Percentiles rank a stretch among this genome's conserved stretches.
phyloP scores from a whole-genome alignment of 2,113 vertebrate species.

The Serinus canaria region DNA sequence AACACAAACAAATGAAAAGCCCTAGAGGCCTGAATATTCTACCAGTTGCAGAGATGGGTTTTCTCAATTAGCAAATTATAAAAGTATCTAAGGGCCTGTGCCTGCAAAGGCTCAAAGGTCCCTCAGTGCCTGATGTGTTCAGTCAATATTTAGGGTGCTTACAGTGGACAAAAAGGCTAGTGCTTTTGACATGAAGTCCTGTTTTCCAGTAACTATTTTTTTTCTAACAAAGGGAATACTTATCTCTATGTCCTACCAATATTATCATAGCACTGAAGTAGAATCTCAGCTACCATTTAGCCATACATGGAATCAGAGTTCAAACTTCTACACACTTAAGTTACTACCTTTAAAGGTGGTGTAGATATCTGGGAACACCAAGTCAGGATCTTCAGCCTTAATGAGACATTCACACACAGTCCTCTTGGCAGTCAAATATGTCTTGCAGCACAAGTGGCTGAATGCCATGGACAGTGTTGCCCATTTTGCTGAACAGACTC shows the following conservation, averaged over 20 bases:
- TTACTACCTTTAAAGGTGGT: not conserved
- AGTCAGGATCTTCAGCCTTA: not conserved
- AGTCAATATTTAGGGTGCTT: not conserved
- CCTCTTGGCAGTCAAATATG: not conserved
- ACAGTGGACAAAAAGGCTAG: not conserved
- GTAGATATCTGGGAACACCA: rapidly evolving
- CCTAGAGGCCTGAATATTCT: not conserved
- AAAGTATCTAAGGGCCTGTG: not conserved
- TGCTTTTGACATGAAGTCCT: not conserved
- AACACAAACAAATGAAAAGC: not conserved
- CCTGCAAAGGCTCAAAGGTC: not conserved
- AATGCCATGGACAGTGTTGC: not conserved
- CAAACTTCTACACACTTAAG: not conserved
- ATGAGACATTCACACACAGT: not conserved
- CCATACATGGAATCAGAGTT: not conserved
- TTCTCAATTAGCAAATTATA: not conserved
- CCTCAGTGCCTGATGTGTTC: not conserved
- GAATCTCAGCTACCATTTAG: not conserved
- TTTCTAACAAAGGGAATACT: not conserved
- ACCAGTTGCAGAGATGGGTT: not conserved
- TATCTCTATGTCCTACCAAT: not conserved
- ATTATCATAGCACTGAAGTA: not conserved
- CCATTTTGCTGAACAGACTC: not conserved
- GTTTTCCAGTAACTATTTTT: not conserved
- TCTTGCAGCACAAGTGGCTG: not conserved